Evolutionary conservation across 2,888 invertebrate genomes (phyloP).

Genomic region (Trissonchulus sp.): DNA sequence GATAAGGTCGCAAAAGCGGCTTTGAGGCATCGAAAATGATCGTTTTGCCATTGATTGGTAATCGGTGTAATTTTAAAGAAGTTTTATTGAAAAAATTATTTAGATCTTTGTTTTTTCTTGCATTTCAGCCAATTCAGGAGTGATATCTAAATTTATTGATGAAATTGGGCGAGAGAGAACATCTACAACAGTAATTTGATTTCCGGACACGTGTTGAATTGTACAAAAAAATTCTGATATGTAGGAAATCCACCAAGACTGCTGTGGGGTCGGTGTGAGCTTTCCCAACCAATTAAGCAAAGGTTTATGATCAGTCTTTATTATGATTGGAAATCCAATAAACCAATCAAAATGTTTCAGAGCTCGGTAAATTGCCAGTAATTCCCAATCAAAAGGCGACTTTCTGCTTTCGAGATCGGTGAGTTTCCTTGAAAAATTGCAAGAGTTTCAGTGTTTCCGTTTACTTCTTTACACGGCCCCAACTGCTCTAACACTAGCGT

Average conservation of each 20-base stretch:
- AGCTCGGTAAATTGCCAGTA: not conserved
- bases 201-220: slow-evolving; percentile 3
- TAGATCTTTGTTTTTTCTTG: too few species aligned
- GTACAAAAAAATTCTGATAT: not conserved
- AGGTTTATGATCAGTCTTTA: slow-evolving; percentile 21
- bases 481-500: too few species aligned
- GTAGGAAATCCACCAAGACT: not conserved
- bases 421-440: slow-evolving; percentile 11
- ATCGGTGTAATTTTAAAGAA: too few species aligned
- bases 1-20: slow-evolving; percentile 6
- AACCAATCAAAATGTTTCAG: slow-evolving; percentile 14
- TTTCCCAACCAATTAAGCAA: not conserved
- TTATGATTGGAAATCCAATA: not conserved
- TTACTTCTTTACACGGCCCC: too few species aligned
- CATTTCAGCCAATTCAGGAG: too few species aligned
- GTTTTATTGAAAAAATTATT: too few species aligned
- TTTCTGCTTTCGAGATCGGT: not conserved
- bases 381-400: slow-evolving; percentile 7
- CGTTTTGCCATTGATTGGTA: too few species aligned
- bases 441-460: not conserved
- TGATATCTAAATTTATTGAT: too few species aligned
- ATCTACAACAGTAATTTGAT: not conserved
- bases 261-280: slow-evolving; percentile 2
- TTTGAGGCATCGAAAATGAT: too few species aligned
- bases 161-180: not conserved